A percentile compares a stretch with the other conserved stretches of the same genome.
These are phyloP conservation scores for Gallinago solitaria DNA, from an alignment of 2,797 vertebrate genomes.

Conservation along the genomic window DNA sequence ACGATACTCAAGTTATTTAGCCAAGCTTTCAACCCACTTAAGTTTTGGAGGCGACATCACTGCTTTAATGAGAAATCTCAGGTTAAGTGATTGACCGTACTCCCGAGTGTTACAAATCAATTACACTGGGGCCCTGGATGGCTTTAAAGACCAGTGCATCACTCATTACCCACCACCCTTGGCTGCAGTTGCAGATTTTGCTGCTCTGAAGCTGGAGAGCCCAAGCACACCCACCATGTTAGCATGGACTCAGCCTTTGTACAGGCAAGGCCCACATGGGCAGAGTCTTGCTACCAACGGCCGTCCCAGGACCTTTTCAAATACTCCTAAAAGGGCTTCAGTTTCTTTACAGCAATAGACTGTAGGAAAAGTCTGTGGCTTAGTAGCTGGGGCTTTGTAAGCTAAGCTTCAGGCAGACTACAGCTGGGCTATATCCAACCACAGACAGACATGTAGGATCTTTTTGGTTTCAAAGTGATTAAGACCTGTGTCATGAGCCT, in stretches of 20 bases:
- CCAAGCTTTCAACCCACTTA: not conserved
- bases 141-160: not conserved
- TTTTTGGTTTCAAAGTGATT: not conserved
- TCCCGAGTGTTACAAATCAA: accelerated
- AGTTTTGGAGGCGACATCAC: not conserved
- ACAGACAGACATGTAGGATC: not conserved
- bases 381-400: not conserved
- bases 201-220: not conserved
- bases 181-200: not conserved
- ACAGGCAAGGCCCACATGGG: not conserved
- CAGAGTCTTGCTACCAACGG: not conserved
- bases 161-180: not conserved
- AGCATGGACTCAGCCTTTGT: not conserved
- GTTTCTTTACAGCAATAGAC: not conserved
- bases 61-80: not conserved
- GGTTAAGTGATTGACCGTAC: not conserved
- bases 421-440: not conserved
- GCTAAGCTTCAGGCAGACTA: not conserved
- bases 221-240: not conserved
- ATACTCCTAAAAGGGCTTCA: not conserved
- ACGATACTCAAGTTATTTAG: not conserved
- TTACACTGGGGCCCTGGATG: not conserved
- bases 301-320: not conserved
- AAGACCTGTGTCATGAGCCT: not conserved
- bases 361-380: not conserved